These are phyloP conservation scores for Oreochromis niloticus DNA, from an alignment of 2,113 vertebrate genomes.

Conservation along the genomic window DNA sequence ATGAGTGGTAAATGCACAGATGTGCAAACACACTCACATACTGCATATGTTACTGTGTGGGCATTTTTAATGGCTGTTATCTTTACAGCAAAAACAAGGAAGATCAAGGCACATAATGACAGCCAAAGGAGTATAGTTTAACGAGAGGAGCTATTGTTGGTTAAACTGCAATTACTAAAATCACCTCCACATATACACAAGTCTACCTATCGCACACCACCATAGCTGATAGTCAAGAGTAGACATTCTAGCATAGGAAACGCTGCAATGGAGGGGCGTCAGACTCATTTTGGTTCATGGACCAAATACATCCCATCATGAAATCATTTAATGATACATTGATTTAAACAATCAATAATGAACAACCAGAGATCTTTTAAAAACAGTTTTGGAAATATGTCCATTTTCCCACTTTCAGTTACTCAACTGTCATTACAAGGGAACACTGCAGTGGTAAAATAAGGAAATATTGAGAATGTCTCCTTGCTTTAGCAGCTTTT, in stretches of 20 bases:
- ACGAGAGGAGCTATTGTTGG: neutral
- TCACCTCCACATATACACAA: neutral
- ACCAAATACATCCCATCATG: neutral
- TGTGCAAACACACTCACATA: constrained; percentile 29
- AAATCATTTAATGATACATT: neutral
- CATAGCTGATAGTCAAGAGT: neutral
- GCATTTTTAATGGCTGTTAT: neutral
- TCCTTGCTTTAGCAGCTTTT: neutral
- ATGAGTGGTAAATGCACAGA: constrained; percentile 39
- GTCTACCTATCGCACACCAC: neutral
- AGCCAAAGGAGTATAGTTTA: neutral
- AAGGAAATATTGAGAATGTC: neutral
- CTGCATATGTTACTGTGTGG: neutral
- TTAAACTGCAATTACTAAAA: neutral
- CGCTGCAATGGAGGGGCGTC: neutral
- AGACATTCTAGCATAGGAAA: neutral
- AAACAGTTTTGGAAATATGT: neutral
- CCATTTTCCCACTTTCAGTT: neutral
- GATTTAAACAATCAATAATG: neutral
- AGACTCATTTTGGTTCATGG: neutral
- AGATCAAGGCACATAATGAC: neutral
- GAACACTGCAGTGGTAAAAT: neutral
- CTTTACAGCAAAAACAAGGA: neutral
- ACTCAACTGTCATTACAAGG: neutral
- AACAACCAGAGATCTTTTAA: neutral